Base-by-base conservation (phyloP, 2,888 invertebrate genomes). In the Seira ritae region DNA sequence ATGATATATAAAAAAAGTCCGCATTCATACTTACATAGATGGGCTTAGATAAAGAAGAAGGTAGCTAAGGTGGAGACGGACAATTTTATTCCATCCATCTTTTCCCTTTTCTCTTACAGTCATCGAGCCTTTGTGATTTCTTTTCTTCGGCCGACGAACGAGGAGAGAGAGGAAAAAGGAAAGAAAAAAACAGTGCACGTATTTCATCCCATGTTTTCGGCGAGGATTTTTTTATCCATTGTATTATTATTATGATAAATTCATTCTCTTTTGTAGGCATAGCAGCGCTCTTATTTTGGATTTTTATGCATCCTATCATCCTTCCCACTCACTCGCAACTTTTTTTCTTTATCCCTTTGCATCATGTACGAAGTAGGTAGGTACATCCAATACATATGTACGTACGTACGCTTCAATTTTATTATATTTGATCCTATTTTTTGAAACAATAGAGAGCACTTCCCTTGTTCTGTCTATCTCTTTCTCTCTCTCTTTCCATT, bases 31-130 rank as follows among this genome's bases (percentile, higher is more conserved):
- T n/a, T n/a, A 1, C 24, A 72, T 65, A 55, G 37, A 46, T n/a
- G 31, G 37, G 17, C 12, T 37, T 10, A 62, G 62, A 62, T 62
- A 62, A 62, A 62, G 62, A 60, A 60, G 42, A 50, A 50, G 20
- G 62, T 22, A 20, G 62, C 15, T 20, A 62, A 62, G 62, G 62
- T 62, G 62, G 20, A 62, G 62, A 62, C 62, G 22, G 62, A 62
- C 62, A 62, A 62, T 62, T 67, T 50, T 75, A 50, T 75, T 50
- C 62, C 23, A 74, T 66, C 42, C 74, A 74, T 65, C 74, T 74
- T 66, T 66, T 74, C 74, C 23, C 65, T 74, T 74, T 62, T 65
- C 42, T 62, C 62, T 19, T 20, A n/a, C 20, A 31, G 15, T 12
- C n/a, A n/a, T n/a, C n/a, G n/a, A 19, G 74, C 46, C 37, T 65